phyloP scores from a whole-genome alignment of 53 echinoderm and acorn worm species.

The Apostichopus leukothele region DNA sequence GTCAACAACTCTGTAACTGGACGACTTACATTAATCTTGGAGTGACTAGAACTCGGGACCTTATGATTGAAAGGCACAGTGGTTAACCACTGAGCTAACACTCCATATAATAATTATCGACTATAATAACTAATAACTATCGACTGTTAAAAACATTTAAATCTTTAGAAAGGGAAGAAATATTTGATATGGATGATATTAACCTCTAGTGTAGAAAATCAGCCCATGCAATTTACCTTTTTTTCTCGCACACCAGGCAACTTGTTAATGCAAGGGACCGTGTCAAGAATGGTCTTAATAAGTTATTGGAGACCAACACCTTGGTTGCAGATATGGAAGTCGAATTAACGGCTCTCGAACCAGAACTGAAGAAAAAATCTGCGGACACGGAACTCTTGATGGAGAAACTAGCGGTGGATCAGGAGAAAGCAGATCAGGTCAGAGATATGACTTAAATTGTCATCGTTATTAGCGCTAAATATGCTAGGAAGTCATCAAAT shows the following conservation, averaged over 20 bases:
- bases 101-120: no score
- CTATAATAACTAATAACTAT: no score
- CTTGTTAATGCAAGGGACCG: conserved; percentile 86
- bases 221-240: no score
- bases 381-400: conserved; percentile 89
- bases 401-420: conserved; percentile 96
- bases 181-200: no score
- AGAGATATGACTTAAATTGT: not conserved
- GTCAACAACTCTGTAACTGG: no score
- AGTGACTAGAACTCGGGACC: no score
- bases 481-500: not conserved
- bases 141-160: no score
- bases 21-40: no score
- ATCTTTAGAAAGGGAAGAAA: no score
- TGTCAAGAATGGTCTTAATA: conserved; percentile 89
- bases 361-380: conserved; percentile 96
- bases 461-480: not conserved
- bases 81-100: no score
- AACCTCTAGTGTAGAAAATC: no score
- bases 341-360: conserved; percentile 86
- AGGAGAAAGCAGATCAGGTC: conserved; percentile 66
- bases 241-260: not conserved
- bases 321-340: conserved; percentile 96
- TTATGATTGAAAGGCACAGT: no score
- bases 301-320: conserved; percentile 91